Evolutionary conservation across 2,888 invertebrate genomes (phyloP).

Genomic region (Chydorus sphaericus): DNA sequence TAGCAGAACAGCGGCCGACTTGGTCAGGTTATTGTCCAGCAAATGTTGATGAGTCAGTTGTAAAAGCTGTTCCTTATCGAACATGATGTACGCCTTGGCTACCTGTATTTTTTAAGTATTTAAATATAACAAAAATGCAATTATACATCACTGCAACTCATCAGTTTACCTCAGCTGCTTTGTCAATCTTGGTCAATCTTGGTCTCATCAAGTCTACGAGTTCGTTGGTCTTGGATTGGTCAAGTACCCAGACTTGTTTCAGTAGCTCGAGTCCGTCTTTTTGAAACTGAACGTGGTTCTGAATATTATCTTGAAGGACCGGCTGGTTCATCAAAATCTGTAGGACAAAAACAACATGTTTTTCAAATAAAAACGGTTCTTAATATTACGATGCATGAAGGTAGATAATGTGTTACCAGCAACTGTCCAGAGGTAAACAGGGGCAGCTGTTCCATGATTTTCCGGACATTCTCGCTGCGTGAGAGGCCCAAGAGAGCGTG

Average conservation of each 20-base stretch:
- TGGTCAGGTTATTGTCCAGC: constrained; percentile 51
- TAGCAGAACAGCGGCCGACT: constrained; percentile 56
- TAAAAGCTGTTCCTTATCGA: constrained; percentile 81
- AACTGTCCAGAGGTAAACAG: constrained; percentile 84
- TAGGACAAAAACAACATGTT: no score
- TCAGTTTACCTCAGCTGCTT: constrained; percentile 40
- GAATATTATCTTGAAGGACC: constrained; percentile 86
- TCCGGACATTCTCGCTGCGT: constrained; percentile 68
- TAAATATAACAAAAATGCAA: neutral
- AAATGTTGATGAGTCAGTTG: constrained; percentile 84
- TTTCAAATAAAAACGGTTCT: constrained; percentile 11
- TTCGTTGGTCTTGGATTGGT: constrained; percentile 58
- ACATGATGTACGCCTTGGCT: constrained; percentile 87
- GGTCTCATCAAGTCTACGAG: constrained; percentile 79
- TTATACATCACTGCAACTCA: no score
- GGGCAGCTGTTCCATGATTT: constrained; percentile 89
- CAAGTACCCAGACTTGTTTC: constrained; percentile 78
- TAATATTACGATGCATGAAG: neutral
- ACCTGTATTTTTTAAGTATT: constrained; percentile 44
- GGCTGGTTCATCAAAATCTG: constrained; percentile 89
- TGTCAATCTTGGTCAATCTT: constrained; percentile 73
- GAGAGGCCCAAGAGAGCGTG: constrained; percentile 83
- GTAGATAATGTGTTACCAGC: constrained; percentile 43
- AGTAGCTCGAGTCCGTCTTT: constrained; percentile 81
- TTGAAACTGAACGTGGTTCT: constrained; percentile 90